Evolutionary conservation across 1,140 invertebrate genomes (phyloP).

Genomic region (Wasmannia auropunctata): DNA sequence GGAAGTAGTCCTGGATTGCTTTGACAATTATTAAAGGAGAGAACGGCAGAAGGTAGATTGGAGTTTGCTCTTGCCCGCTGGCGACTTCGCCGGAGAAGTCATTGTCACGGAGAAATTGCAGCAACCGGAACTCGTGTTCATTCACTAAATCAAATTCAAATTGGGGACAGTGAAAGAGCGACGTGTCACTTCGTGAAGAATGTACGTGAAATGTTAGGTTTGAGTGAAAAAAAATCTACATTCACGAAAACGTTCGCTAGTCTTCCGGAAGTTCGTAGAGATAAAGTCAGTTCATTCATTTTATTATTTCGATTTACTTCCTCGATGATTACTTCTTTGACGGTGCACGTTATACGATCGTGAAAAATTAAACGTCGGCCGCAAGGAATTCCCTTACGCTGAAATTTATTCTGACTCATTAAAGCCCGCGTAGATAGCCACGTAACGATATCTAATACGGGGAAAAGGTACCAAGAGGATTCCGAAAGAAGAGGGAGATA

Average conservation of each 20-base stretch:
- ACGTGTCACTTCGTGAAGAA: neutral
- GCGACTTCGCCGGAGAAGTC: neutral
- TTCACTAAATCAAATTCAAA: slow-evolving; percentile 23
- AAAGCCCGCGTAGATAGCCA: slow-evolving; percentile 43
- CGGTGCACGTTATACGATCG: neutral
- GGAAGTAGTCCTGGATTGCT: slow-evolving; percentile 24
- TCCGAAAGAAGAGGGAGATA: slow-evolving; percentile 49
- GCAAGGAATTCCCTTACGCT: slow-evolving; percentile 7
- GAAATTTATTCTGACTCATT: slow-evolving; percentile 54
- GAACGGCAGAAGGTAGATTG: neutral
- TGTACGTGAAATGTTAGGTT: neutral
- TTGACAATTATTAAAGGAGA: slow-evolving; percentile 47
- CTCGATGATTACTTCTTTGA: neutral
- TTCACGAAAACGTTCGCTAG: neutral
- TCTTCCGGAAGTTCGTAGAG: neutral
- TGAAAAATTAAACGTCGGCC: slow-evolving; percentile 25
- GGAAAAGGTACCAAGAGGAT: slow-evolving; percentile 7
- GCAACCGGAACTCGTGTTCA: neutral
- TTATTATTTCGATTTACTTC: slow-evolving; percentile 38
- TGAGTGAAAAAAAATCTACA: neutral
- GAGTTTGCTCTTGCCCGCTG: slow-evolving; percentile 1
- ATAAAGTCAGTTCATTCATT: neutral
- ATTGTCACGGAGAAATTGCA: slow-evolving; percentile 24
- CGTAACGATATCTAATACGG: slow-evolving; percentile 59
- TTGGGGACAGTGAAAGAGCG: neutral